phyloP scores from a whole-genome alignment of 2,888 invertebrate genomes.

The Brachynemurus nebulosus region DNA sequence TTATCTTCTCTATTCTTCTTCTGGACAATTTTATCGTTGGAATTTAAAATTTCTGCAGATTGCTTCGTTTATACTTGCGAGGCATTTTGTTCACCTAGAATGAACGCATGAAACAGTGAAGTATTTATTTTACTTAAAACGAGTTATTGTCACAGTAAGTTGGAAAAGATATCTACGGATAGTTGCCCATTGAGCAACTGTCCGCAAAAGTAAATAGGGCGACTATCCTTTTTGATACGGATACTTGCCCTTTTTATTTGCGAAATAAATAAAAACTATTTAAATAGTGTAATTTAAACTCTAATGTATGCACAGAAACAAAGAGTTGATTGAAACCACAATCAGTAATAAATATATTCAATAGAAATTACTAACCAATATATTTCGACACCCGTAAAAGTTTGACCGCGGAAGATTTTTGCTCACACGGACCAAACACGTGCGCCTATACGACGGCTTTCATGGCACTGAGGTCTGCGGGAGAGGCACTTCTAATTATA shows the following conservation, averaged over 20 bases:
- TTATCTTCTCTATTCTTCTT: slow-evolving; percentile 12
- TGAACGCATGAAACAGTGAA: neutral
- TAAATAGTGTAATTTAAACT: neutral
- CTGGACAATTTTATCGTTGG: slow-evolving; percentile 8
- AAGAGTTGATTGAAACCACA: neutral
- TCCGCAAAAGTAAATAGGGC: neutral
- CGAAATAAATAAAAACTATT: neutral
- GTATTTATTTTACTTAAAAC: neutral
- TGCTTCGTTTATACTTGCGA: slow-evolving; percentile 6
- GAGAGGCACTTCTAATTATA: neutral
- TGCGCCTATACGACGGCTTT: neutral
- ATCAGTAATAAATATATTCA: neutral
- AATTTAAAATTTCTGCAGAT: slow-evolving; percentile 9
- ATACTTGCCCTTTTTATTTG: neutral
- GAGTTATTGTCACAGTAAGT: neutral
- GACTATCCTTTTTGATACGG: neutral
- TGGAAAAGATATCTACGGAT: neutral
- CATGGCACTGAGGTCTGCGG: neutral
- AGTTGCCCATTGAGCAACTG: neutral
- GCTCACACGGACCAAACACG: neutral
- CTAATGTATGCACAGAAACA: neutral
- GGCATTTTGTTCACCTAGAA: neutral
- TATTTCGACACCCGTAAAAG: neutral
- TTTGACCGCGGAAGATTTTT: neutral
- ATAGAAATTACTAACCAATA: neutral